These are phyloP conservation scores for Terebella lapidaria DNA, from an alignment of 2,888 invertebrate species.

Conservation along the genomic window DNA sequence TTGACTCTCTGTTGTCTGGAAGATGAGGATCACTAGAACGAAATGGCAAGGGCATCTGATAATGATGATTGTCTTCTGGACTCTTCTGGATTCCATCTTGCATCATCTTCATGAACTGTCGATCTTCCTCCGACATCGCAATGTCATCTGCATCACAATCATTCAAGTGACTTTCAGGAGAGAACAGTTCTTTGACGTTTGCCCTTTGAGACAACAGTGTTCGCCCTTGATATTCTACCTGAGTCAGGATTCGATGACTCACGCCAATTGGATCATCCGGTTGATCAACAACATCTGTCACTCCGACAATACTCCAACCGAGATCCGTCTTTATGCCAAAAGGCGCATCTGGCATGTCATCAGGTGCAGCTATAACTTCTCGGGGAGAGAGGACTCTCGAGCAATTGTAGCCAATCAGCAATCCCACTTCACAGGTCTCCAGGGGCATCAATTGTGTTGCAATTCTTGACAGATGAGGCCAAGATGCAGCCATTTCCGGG, in stretches of 20 bases:
- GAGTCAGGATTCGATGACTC: no score
- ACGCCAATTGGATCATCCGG: no score
- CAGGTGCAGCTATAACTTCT: conserved; percentile 13
- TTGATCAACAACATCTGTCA: no score
- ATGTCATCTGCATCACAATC: neutral
- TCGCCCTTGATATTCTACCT: no score
- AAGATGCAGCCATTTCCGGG: no score
- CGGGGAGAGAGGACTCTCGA: no score
- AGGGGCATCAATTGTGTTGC: conserved; percentile 10
- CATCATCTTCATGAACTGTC: neutral
- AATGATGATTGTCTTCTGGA: no score
- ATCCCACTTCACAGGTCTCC: conserved; percentile 2
- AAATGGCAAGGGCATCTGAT: no score
- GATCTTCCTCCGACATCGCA: neutral
- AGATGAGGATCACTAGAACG: no score
- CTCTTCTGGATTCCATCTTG: neutral
- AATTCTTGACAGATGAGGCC: no score
- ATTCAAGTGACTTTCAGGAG: neutral
- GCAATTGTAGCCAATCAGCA: no score
- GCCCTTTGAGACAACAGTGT: neutral
- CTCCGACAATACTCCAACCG: conserved; percentile 18
- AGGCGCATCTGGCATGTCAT: conserved; percentile 10
- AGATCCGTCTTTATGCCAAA: conserved; percentile 13
- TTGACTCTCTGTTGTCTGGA: no score
- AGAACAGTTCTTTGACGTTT: neutral